Conservation (phyloP, 1,140 invertebrate genomes). For the Drosophila littoralis region DNA sequence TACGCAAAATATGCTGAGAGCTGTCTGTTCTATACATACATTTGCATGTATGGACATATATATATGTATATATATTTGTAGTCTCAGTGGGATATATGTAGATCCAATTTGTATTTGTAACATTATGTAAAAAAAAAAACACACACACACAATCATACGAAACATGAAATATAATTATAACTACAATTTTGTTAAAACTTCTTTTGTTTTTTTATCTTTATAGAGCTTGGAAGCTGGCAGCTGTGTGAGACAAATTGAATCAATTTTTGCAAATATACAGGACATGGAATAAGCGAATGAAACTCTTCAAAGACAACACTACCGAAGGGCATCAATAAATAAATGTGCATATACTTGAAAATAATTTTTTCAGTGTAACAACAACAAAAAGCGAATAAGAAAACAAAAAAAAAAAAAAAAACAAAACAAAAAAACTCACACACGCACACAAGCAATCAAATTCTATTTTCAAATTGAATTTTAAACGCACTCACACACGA, state of each 20-base stretch:
- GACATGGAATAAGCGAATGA: slow-evolving; percentile 4
- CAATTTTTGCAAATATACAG: neutral
- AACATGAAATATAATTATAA: slow-evolving; percentile 2
- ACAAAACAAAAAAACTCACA: neutral
- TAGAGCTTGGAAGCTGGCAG: neutral
- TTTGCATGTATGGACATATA: neutral
- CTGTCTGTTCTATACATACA: slow-evolving; percentile 33
- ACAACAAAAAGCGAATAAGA: slow-evolving; percentile 1
- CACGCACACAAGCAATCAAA: slow-evolving; percentile 25
- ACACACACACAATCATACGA: no score
- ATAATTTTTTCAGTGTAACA: neutral
- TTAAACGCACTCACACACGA: slow-evolving; percentile 37
- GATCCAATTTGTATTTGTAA: neutral
- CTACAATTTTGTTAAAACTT: neutral
- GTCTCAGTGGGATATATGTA: neutral
- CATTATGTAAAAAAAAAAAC: no score
- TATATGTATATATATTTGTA: neutral
- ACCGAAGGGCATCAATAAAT: slow-evolving; percentile 32
- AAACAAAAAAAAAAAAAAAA: neutral
- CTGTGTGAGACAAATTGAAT: neutral
- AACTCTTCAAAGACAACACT: slow-evolving; percentile 8
- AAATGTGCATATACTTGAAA: slow-evolving; percentile 25
- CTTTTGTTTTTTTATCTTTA: slow-evolving; percentile 1
- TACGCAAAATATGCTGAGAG: slow-evolving; percentile 40
- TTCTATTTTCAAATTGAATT: slow-evolving; percentile 51